Evolutionary conservation across 2,888 invertebrate species (phyloP).

Genomic region (Eupithecia subumbrata): DNA sequence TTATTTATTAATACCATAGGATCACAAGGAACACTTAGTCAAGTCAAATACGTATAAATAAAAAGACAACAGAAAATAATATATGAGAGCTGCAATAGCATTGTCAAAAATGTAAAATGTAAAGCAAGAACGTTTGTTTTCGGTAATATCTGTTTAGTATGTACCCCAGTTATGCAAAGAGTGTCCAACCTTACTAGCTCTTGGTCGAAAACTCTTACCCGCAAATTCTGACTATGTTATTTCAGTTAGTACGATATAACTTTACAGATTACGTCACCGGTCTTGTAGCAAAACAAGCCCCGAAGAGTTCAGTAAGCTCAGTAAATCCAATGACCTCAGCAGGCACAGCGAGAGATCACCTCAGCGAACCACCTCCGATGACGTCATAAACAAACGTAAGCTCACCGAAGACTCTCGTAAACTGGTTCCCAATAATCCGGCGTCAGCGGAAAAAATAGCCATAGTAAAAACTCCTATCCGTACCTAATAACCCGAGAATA

Average conservation of each 20-base stretch:
- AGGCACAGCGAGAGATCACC: constrained; percentile 20
- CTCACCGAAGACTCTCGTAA: constrained; percentile 72
- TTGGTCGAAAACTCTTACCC: background rate
- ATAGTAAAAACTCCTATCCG: constrained; percentile 84
- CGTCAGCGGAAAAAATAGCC: constrained; percentile 83
- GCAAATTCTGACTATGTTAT: background rate
- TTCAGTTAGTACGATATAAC: background rate
- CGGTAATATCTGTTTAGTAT: background rate
- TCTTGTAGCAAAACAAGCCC: background rate
- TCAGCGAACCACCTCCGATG: constrained; percentile 51
- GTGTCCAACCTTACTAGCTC: background rate
- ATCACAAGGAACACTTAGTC: too few relatives aligned
- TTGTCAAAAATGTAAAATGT: too few relatives aligned
- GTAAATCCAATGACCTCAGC: constrained; percentile 30
- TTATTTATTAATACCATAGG: too few relatives aligned
- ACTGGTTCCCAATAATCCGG: constrained; percentile 78
- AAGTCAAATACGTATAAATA: too few relatives aligned
- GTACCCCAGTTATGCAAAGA: background rate
- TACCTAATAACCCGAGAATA: constrained; percentile 85
- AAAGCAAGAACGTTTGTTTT: background rate
- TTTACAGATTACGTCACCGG: background rate
- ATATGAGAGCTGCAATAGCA: too few relatives aligned
- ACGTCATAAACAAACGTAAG: constrained; percentile 76
- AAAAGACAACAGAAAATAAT: too few relatives aligned
- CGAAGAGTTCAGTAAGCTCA: constrained; percentile 34